Evolutionary conservation across 2,797 vertebrate genomes (phyloP), one percentile per base, ranked within the genome.

Genomic region (Podargus strigoides): DNA sequence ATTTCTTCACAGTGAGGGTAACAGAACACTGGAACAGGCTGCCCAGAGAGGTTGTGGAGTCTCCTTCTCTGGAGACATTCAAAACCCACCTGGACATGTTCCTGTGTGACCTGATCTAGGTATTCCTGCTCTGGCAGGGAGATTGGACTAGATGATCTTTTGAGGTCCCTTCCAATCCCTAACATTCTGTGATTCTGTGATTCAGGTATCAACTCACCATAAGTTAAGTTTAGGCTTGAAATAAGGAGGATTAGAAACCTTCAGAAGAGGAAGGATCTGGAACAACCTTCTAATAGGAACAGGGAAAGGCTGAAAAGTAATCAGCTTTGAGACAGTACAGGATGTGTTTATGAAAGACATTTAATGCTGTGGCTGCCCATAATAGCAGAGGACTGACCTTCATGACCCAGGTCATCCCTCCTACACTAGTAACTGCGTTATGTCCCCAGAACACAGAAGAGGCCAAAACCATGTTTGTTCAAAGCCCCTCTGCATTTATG

Each of bases 371-470:
- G 86, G 93, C 74, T 96, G 64, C 84, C 77, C 64, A 46, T 79
- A 95, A 89, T 56, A 94, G 77, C 86, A 93, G 74, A 90, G 86
- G 44, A 86, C 34, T 87, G 88, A 87, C 88, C 70, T 80, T 52
- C 80, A 63, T 13, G 44, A 95, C 63, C 63, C 86, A 87, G 83
- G 78, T 85, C 88, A 89, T 70, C 41, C 79, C 83, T 95, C 83
- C 88, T 64, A 79, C 88, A 93, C 70, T 60, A 86, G 7, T 66
- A 82, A 93, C 30, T 67, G 30, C 3, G 0, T 49, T 49, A 36
- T 14, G 53, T 77, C 44, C 37, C 64, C 56, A 91, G 64, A 69
- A 92, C 46, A 94, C 28, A 82, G 56, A 63, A 87, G 59, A 90
- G 34, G 30, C 70, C 72, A 76, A 89, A 86, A 3, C 28, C 28